Percentiles rank a stretch among this genome's conserved stretches.
Conservation (phyloP, 2,888 invertebrate species). For the Ophioninae sp. region DNA sequence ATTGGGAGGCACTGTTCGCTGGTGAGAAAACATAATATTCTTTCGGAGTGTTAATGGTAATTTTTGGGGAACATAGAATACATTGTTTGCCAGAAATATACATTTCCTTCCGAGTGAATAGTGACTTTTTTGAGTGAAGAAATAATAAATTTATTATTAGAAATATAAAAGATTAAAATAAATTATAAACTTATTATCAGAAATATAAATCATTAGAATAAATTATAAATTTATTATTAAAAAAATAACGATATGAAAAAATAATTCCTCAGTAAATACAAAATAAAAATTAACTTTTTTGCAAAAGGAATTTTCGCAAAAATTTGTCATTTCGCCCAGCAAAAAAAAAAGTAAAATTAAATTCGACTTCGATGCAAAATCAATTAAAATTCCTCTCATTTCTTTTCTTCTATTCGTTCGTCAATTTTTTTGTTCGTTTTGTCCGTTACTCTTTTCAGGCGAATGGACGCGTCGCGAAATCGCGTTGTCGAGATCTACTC, state of each 20-base stretch:
- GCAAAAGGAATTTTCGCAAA: neutral
- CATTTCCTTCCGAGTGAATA: too few species aligned
- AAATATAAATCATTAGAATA: neutral
- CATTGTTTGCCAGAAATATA: too few species aligned
- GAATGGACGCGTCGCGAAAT: neutral
- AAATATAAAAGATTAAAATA: too few species aligned
- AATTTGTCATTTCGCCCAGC: neutral
- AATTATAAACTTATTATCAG: neutral
- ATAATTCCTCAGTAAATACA: neutral
- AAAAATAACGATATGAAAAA: neutral
- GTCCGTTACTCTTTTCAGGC: conserved; percentile 3
- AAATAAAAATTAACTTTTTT: neutral
- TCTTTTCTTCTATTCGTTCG: neutral
- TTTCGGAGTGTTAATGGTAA: too few species aligned
- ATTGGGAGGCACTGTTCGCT: too few species aligned
- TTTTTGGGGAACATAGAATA: too few species aligned
- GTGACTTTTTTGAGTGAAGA: too few species aligned
- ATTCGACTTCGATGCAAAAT: conserved; percentile 1
- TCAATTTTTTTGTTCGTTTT: neutral
- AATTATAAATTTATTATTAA: neutral
- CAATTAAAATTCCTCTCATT: neutral
- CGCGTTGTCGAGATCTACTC: conserved; percentile 41
- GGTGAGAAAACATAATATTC: too few species aligned
- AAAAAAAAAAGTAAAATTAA: neutral
- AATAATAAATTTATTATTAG: neutral